Base-by-base conservation (phyloP, 2,797 vertebrate species). In the Champsocephalus esox region DNA sequence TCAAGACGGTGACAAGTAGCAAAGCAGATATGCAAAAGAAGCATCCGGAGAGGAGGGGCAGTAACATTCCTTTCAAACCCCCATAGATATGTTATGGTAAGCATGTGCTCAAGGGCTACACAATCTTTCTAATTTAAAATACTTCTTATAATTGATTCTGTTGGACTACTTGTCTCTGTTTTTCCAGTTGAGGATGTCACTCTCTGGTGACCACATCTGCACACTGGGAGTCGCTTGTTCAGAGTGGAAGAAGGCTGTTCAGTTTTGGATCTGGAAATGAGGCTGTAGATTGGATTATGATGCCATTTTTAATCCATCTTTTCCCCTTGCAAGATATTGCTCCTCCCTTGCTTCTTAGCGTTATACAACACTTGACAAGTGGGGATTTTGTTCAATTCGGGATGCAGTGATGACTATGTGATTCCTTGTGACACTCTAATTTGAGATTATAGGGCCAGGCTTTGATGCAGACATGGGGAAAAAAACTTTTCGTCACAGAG, bases 271-370 rank as follows among this genome's bases (percentile, higher is more conserved):
- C 85, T 92, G 88, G 89, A 92, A 92, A 92, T 86, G 84, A 92
- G 89, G 83, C 86, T 88, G 80, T 78, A 93, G 90, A 94, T 91
- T 93, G 91, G 93, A 95, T 95, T 94, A 94, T 88, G 89, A 91
- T 92, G 92, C 86, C 87, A 87, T 92, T 93, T 93, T 92, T 93
- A 95, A 94, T 93, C 93, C 73, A 75, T 82, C 86, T 88, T 91
- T 91, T 90, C 70, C 87, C 83, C 80, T 87, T 65, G 83, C 89
- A 90, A 93, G 89, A 93, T 82, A 92, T 79, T 85, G 86, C 90
- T 91, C 87, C 90, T 91, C 92, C 83, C 82, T 79, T 85, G 82
- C 84, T 86, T 91, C 92, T 90, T 88, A 91, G 84, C 71, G 51
- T 90, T 90, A 90, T 87, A 91, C 87, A 92, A 92, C 89, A 91